Evolutionary conservation across 2,888 invertebrate genomes (phyloP).

Genomic region (Latheticus oryzae): DNA sequence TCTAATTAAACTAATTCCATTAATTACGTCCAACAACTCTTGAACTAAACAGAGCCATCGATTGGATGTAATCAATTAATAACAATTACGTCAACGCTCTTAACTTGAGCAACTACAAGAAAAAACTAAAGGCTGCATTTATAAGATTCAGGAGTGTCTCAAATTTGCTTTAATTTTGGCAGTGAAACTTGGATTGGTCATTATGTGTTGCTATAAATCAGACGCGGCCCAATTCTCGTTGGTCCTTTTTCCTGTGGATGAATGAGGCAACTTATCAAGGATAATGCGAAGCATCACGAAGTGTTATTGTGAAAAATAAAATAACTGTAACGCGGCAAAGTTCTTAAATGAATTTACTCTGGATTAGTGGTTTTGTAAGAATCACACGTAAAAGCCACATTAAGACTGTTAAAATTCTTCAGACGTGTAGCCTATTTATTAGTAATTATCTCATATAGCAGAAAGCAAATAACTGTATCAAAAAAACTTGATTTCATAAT

Average conservation of each 20-base stretch:
- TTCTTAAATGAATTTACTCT: constrained; percentile 25
- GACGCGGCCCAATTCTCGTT: not conserved
- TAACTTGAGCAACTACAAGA: not conserved
- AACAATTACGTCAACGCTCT: constrained; percentile 13
- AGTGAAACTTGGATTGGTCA: constrained; percentile 6
- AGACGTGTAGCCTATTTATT: not conserved
- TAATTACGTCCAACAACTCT: constrained; percentile 19
- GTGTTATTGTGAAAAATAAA: constrained; percentile 24
- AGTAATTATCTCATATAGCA: constrained; percentile 20
- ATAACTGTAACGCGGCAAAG: constrained; percentile 16
- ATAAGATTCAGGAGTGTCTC: too few species aligned
- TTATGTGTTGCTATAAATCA: constrained; percentile 19
- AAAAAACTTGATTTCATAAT: constrained; percentile 36
- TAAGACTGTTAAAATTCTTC: constrained; percentile 24
- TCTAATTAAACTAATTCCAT: constrained; percentile 29
- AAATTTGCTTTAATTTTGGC: too few species aligned
- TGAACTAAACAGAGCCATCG: constrained; percentile 7
- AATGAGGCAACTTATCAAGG: constrained; percentile 20
- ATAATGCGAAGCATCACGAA: constrained; percentile 16
- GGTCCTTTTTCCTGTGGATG: constrained; percentile 11
- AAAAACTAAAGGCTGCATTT: constrained; percentile 3
- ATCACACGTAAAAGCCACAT: constrained; percentile 7
- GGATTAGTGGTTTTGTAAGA: constrained; percentile 22
- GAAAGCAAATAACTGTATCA: constrained; percentile 24
- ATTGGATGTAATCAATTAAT: constrained; percentile 22